These are phyloP conservation scores for Melanaphis sacchari DNA, from an alignment of 1,140 invertebrate species.

Conservation along the genomic window DNA sequence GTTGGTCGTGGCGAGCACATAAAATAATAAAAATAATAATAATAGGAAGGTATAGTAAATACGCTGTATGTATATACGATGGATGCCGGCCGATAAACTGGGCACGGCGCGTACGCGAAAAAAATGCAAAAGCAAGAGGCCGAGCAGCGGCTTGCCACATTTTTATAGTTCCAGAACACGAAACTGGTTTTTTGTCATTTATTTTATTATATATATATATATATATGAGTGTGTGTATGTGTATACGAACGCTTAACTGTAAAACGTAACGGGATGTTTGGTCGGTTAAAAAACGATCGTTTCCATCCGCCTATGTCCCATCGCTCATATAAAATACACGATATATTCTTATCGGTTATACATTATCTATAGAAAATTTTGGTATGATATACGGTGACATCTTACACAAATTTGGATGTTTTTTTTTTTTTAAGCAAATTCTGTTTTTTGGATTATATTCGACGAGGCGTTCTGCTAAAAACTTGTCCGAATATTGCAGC, in stretches of 20 bases:
- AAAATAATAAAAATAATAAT: constrained; percentile 11
- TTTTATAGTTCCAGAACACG: constrained; percentile 40
- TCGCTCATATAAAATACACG: background rate
- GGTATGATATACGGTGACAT: background rate
- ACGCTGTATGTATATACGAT: background rate
- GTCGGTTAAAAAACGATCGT: constrained; percentile 43
- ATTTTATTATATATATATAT: background rate
- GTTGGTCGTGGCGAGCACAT: background rate
- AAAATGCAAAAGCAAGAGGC: background rate
- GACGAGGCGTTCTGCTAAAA: background rate
- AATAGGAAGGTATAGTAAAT: background rate
- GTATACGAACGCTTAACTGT: constrained; percentile 23
- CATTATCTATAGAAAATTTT: background rate
- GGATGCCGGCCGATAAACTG: background rate
- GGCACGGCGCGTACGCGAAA: constrained; percentile 34
- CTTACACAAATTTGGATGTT: background rate
- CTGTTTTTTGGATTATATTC: background rate
- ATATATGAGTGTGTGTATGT: background rate
- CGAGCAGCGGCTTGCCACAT: background rate
- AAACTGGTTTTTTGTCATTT: constrained; percentile 48
- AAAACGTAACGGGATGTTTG: constrained; percentile 45
- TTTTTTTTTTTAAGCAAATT: background rate
- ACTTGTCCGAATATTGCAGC: background rate
- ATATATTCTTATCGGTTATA: background rate
- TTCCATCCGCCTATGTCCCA: background rate